Conservation (phyloP, 2,888 invertebrate genomes). For the Drosophila neonasuta region DNA sequence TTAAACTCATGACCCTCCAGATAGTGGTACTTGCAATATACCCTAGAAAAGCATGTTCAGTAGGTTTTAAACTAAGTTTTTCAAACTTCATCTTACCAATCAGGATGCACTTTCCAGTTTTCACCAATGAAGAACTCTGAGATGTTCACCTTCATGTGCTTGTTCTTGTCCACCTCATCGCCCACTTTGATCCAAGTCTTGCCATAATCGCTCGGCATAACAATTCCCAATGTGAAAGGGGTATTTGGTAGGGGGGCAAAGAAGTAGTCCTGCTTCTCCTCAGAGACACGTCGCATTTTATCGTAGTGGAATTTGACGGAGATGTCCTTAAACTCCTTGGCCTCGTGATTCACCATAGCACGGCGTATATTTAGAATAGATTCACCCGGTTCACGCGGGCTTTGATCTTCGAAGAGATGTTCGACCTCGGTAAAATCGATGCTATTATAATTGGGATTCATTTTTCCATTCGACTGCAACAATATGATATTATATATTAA, state of each 20-base stretch:
- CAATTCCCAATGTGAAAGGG: slow-evolving; percentile 93
- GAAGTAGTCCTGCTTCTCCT: slow-evolving; percentile 91
- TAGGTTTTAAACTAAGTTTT: background rate
- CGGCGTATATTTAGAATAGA: slow-evolving; percentile 84
- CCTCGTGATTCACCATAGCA: slow-evolving; percentile 87
- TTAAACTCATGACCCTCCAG: slow-evolving; percentile 89
- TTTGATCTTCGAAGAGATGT: slow-evolving; percentile 88
- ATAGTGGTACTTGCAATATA: slow-evolving; percentile 94
- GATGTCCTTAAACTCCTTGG: slow-evolving; percentile 86
- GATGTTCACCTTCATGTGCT: slow-evolving; percentile 87
- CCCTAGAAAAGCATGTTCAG: slow-evolving; percentile 83
- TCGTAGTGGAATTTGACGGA: slow-evolving; percentile 92
- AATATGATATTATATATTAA: background rate
- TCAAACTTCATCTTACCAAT: slow-evolving; percentile 85
- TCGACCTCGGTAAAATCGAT: slow-evolving; percentile 98
- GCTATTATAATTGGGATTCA: slow-evolving; percentile 97
- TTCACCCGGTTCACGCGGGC: slow-evolving; percentile 86
- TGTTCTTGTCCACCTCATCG: slow-evolving; percentile 88
- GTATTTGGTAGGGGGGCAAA: slow-evolving; percentile 91
- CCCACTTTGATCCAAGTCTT: slow-evolving; percentile 86
- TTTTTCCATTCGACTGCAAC: slow-evolving; percentile 71
- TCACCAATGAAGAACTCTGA: slow-evolving; percentile 88
- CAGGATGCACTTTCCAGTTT: slow-evolving; percentile 91
- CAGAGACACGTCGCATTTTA: slow-evolving; percentile 91
- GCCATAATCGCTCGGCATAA: slow-evolving; percentile 90